Evolutionary conservation across 2,797 vertebrate species (phyloP).

Genomic region (Mallotus villosus): DNA sequence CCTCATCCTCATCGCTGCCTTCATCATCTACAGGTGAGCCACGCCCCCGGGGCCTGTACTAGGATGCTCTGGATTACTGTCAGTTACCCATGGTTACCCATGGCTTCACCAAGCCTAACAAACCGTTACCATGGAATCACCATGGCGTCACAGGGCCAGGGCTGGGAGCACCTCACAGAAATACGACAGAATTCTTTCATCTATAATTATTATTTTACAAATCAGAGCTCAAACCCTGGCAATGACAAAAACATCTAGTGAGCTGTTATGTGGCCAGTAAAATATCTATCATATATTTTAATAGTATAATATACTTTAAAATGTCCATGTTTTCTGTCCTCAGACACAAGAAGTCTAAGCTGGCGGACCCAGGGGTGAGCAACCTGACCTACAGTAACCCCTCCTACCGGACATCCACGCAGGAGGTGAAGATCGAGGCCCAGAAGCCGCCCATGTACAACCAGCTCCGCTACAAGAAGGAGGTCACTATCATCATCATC

Average conservation of each 20-base stretch:
- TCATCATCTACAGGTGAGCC: conserved; percentile 91
- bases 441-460: conserved; percentile 93
- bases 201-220: neutral
- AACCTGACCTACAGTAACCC: conserved; percentile 98
- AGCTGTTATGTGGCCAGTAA: too few relatives aligned
- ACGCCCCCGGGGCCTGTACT: too few relatives aligned
- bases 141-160: too few relatives aligned
- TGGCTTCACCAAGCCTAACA: too few relatives aligned
- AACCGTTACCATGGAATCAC: too few relatives aligned
- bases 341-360: conserved; percentile 95
- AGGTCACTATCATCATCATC: conserved; percentile 73
- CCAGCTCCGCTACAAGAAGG: conserved; percentile 95
- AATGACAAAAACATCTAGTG: too few relatives aligned
- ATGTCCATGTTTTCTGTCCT: neutral
- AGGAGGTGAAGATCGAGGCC: conserved; percentile 97
- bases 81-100: too few relatives aligned
- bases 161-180: neutral
- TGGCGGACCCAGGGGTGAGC: conserved; percentile 88
- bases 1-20: conserved; percentile 85
- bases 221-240: too few relatives aligned
- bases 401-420: conserved; percentile 94
- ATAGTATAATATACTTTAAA: too few relatives aligned
- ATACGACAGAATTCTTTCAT: too few relatives aligned
- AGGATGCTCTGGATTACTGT: too few relatives aligned
- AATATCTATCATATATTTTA: too few relatives aligned